Evolutionary conservation across 2,797 vertebrate genomes (phyloP).

Genomic region (Malacoctenus gilli): DNA sequence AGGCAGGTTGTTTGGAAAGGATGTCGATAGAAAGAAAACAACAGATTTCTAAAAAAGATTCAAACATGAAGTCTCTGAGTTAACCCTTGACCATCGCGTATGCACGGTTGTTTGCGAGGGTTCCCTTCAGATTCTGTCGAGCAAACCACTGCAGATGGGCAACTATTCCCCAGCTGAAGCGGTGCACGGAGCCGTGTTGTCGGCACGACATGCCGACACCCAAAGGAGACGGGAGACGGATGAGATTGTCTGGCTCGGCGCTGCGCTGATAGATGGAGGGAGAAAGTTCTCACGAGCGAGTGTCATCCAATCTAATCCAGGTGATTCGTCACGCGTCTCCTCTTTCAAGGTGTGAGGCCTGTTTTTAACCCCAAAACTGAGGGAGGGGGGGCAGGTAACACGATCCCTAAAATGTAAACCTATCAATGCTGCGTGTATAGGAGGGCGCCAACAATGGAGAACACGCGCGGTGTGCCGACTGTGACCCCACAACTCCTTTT

Average conservation of each 20-base stretch:
- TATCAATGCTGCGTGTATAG: conserved; percentile 49
- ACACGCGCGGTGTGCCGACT: conserved; percentile 30
- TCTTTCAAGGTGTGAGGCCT: conserved; percentile 74
- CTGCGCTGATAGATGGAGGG: conserved; percentile 56
- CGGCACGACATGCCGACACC: conserved; percentile 23
- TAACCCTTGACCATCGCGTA: background rate
- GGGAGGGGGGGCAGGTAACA: conserved; percentile 50
- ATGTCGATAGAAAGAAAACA: too few relatives aligned
- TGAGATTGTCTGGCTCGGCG: conserved; percentile 36
- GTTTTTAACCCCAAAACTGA: conserved; percentile 32
- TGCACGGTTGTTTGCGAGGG: too few relatives aligned
- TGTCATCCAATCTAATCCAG: conserved; percentile 72
- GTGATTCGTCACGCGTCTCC: conserved; percentile 78
- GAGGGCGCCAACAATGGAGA: conserved; percentile 35
- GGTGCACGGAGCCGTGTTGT: conserved; percentile 14
- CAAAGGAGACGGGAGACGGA: conserved; percentile 29
- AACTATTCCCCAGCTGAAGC: conserved; percentile 1
- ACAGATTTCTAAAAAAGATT: too few relatives aligned
- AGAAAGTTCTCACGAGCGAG: conserved; percentile 64
- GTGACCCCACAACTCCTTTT: background rate
- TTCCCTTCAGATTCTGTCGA: too few relatives aligned
- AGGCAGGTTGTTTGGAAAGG: too few relatives aligned
- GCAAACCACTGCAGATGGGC: background rate
- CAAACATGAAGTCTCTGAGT: too few relatives aligned
- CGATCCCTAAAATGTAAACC: conserved; percentile 57